A percentile compares a stretch with the other conserved stretches of the same genome.
phyloP scores from a whole-genome alignment of 2,888 invertebrate genomes.

The Bombyx huttoni region DNA sequence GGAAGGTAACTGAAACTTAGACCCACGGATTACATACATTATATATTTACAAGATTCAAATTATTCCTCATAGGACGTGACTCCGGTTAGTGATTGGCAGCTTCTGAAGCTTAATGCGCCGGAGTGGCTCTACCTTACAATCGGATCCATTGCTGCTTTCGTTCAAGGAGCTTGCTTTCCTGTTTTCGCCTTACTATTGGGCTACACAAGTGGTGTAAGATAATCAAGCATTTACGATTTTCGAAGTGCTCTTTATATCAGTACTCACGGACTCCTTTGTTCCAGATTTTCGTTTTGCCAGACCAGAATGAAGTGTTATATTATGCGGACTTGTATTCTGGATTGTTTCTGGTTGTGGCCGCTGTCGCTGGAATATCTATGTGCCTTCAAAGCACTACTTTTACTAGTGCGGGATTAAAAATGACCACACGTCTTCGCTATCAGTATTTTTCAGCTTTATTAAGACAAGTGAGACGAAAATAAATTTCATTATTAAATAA shows the following conservation, averaged over 20 bases:
- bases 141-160: constrained; percentile 76
- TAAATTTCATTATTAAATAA: background rate
- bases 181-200: constrained; percentile 78
- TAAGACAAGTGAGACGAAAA: constrained; percentile 55
- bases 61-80: constrained; percentile 24
- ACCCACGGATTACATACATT: no score
- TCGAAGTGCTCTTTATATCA: background rate
- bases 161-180: constrained; percentile 78
- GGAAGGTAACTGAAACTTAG: background rate
- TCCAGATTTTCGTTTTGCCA: constrained; percentile 72
- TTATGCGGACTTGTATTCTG: constrained; percentile 75
- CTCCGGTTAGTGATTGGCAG: constrained; percentile 53
- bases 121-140: constrained; percentile 75
- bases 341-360: constrained; percentile 77
- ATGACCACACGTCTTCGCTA: constrained; percentile 78
- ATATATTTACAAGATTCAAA: background rate
- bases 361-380: constrained; percentile 76
- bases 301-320: constrained; percentile 68
- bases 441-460: constrained; percentile 62
- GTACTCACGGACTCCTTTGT: constrained; percentile 9
- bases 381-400: constrained; percentile 79
- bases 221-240: background rate
- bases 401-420: constrained; percentile 81
- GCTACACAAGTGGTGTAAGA: constrained; percentile 75
- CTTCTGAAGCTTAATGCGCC: constrained; percentile 74